Conservation (phyloP, 2,113 vertebrate species). For the Puntigrus tetrazona region DNA sequence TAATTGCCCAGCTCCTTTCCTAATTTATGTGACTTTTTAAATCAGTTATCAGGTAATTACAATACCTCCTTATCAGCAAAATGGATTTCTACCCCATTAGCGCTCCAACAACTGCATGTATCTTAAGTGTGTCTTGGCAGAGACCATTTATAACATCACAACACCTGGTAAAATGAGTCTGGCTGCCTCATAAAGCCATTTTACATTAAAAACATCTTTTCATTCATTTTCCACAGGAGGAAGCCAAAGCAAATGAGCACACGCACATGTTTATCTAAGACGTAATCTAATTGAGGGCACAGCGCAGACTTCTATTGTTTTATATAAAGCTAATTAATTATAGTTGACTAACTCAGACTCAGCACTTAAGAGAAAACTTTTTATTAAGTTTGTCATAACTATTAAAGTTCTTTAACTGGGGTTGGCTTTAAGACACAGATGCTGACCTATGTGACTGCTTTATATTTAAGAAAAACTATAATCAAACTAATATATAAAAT, state of each 20-base stretch:
- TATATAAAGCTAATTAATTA: not conserved
- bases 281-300: not conserved
- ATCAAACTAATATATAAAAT: no score
- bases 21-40: conserved; percentile 28
- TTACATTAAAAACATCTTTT: conserved; percentile 20
- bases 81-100: conserved; percentile 26
- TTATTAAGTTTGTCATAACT: not conserved
- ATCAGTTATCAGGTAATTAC: conserved; percentile 31
- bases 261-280: not conserved
- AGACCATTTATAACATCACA: conserved; percentile 12
- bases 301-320: not conserved
- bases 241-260: not conserved
- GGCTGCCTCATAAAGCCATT: not conserved
- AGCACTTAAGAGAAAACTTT: not conserved
- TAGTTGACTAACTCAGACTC: not conserved
- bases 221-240: conserved; percentile 2
- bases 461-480: not conserved
- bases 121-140: conserved; percentile 2
- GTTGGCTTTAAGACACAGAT: not conserved
- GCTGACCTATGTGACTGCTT: not conserved
- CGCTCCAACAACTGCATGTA: conserved; percentile 8
- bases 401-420: not conserved
- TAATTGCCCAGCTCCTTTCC: conserved; percentile 21
- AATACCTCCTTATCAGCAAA: conserved; percentile 29
- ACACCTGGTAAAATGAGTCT: conserved; percentile 14